A percentile compares a stretch with the other conserved stretches of the same genome.
Evolutionary conservation across 2,113 vertebrate species (phyloP).

Genomic region (Mobula birostris): DNA sequence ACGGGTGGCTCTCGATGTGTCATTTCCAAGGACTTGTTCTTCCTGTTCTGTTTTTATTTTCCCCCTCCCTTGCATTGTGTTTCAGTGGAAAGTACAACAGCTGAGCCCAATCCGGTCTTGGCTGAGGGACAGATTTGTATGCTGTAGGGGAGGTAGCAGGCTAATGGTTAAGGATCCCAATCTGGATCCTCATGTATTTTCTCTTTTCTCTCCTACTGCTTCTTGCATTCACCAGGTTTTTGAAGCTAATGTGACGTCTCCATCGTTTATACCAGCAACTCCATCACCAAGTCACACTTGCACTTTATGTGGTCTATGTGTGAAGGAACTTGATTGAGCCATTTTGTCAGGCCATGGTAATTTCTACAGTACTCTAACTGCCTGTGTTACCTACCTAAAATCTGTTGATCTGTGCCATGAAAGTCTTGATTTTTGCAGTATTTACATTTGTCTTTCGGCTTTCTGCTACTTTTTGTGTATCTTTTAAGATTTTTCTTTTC

Average conservation of each 20-base stretch:
- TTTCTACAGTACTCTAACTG: background rate
- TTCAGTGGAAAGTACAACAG: background rate
- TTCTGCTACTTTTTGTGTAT: background rate
- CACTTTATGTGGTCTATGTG: too few relatives aligned
- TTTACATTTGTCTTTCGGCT: background rate
- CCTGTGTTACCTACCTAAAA: background rate
- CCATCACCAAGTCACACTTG: background rate
- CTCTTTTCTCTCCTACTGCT: background rate
- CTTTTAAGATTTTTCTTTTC: too few relatives aligned
- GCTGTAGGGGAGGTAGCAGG: background rate
- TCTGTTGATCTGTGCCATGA: background rate
- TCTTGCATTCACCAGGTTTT: background rate
- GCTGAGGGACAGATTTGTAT: background rate
- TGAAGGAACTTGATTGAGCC: too few relatives aligned
- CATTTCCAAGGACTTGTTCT: background rate
- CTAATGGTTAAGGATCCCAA: background rate
- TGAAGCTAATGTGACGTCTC: background rate
- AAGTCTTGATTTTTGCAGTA: background rate
- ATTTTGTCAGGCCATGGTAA: too few relatives aligned
- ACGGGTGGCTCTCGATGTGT: background rate
- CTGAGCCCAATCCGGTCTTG: too few relatives aligned
- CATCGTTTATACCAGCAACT: too few relatives aligned
- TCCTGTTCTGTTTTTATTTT: background rate
- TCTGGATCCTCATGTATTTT: background rate
- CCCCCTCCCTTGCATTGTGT: background rate